Percentiles rank a stretch among this genome's conserved stretches.
These are phyloP conservation scores for Uropsilus gracilis DNA, from an alignment of 2,113 vertebrate genomes.

Conservation along the genomic window DNA sequence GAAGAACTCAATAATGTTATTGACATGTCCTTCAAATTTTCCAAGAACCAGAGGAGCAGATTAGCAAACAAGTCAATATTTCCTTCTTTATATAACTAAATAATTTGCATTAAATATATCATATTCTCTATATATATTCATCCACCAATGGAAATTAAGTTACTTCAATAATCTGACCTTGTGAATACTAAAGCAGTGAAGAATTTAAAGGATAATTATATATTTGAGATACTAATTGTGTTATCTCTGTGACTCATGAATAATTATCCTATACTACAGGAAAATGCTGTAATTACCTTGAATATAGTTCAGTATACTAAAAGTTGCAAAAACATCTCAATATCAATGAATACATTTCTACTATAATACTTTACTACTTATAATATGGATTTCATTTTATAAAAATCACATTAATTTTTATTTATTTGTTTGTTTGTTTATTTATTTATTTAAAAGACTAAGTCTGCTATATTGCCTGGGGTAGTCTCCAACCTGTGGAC, in stretches of 20 bases:
- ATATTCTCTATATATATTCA: background rate
- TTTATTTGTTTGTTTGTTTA: too few species aligned
- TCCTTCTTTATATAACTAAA: too few species aligned
- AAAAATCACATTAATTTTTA: background rate
- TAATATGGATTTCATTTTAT: background rate
- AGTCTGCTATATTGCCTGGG: too few species aligned
- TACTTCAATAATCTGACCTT: background rate
- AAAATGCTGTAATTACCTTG: background rate
- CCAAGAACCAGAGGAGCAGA: too few species aligned
- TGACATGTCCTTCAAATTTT: too few species aligned
- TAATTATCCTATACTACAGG: background rate
- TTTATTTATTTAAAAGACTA: too few species aligned
- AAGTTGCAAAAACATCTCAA: background rate
- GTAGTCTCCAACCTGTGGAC: too few species aligned
- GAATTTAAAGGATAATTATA: too few species aligned
- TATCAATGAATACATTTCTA: slow-evolving; percentile 2
- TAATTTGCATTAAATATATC: background rate
- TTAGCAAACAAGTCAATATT: too few species aligned
- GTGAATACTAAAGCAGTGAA: background rate
- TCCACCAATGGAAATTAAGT: background rate
- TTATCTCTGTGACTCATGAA: background rate
- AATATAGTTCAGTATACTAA: background rate
- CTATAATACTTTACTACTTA: too few species aligned
- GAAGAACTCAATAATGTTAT: too few species aligned
- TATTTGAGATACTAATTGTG: background rate